Percentiles rank a stretch among this genome's conserved stretches.
These are phyloP conservation scores for Crossaster papposus DNA, from an alignment of 53 echinoderm and acorn worm genomes.

Conservation along the genomic window DNA sequence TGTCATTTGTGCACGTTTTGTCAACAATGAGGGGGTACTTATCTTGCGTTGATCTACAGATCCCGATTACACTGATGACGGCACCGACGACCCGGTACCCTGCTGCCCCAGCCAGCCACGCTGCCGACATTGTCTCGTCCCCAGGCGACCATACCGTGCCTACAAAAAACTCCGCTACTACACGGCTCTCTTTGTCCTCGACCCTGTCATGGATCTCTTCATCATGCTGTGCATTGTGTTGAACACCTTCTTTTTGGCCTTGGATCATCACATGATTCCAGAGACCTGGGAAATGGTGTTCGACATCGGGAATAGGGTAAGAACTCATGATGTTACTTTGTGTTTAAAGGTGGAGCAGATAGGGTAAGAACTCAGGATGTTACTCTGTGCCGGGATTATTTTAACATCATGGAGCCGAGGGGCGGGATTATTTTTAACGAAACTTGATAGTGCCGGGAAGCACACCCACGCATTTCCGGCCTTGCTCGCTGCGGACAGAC, in stretches of 20 bases:
- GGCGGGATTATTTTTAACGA: too few relatives aligned
- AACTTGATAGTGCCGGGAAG: too few relatives aligned
- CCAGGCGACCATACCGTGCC: constrained; percentile 53
- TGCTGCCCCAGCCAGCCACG: constrained; percentile 74
- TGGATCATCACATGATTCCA: constrained; percentile 79
- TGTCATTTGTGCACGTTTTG: too few relatives aligned
- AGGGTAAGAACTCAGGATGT: too few relatives aligned
- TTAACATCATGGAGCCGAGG: too few relatives aligned
- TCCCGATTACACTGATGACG: constrained; percentile 44
- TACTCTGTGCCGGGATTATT: too few relatives aligned
- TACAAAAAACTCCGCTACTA: constrained; percentile 65
- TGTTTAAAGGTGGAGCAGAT: too few relatives aligned
- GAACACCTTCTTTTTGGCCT: constrained; percentile 79
- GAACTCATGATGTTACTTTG: too few relatives aligned
- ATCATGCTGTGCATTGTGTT: constrained; percentile 83
- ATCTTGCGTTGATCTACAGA: constrained; percentile 11
- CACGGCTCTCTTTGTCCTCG: constrained; percentile 74
- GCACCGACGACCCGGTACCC: constrained; percentile 34
- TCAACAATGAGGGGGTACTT: too few relatives aligned
- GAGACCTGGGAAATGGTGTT: constrained; percentile 30
- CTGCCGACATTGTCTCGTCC: constrained; percentile 68
- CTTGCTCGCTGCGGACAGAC: too few relatives aligned
- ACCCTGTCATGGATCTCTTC: constrained; percentile 94
- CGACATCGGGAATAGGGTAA: constrained; percentile 75
- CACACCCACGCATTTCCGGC: too few relatives aligned